Conservation (phyloP, 2,888 invertebrate species). For the Melanargia galathea region DNA sequence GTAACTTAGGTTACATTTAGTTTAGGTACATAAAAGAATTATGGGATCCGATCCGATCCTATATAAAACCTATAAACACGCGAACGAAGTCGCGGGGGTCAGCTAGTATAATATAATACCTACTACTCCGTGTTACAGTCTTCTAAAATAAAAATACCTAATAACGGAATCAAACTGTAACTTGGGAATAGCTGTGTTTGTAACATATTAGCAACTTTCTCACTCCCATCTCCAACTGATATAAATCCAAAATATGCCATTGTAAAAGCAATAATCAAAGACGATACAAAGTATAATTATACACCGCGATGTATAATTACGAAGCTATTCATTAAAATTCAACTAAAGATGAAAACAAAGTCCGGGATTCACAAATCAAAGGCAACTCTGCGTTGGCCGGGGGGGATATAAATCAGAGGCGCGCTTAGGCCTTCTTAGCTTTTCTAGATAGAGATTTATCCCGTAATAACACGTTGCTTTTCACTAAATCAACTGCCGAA, state of each 20-base stretch:
- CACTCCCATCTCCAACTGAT: constrained; percentile 37
- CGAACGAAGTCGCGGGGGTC: no score
- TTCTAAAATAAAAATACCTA: background rate
- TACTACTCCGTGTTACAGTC: background rate
- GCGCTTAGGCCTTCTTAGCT: constrained; percentile 82
- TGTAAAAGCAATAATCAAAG: constrained; percentile 75
- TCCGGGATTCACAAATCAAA: constrained; percentile 76
- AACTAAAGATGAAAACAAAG: constrained; percentile 76
- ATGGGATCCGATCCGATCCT: no score
- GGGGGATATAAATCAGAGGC: constrained; percentile 73
- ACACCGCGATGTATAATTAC: constrained; percentile 72
- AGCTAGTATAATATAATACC: background rate
- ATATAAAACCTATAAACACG: no score
- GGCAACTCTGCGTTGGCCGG: constrained; percentile 68
- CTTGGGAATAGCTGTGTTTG: constrained; percentile 9
- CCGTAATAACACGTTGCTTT: constrained; percentile 81
- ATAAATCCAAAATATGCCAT: constrained; percentile 55
- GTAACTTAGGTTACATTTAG: no score
- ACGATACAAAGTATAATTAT: constrained; percentile 71
- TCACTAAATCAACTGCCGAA: constrained; percentile 82
- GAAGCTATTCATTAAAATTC: constrained; percentile 78
- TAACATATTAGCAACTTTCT: constrained; percentile 35
- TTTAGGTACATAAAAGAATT: no score
- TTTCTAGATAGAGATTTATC: constrained; percentile 83
- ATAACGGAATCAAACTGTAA: background rate